Evolutionary conservation across 2,113 vertebrate genomes (phyloP).

Genomic region (Felis catus): DNA sequence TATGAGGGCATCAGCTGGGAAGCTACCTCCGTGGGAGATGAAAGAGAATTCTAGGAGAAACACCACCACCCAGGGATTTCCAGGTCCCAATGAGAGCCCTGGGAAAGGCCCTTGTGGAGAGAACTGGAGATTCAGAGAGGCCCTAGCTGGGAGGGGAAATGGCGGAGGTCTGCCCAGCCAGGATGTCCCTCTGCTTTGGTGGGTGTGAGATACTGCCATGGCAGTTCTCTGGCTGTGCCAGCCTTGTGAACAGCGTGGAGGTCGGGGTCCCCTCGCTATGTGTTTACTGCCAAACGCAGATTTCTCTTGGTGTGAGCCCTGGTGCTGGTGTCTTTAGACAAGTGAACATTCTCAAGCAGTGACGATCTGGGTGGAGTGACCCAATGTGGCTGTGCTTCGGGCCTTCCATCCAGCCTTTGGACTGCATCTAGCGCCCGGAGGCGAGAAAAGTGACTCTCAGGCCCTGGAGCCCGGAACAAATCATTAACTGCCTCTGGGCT

Average conservation of each 20-base stretch:
- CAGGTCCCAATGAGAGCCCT: background rate
- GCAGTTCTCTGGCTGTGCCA: accelerated
- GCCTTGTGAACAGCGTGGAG: background rate
- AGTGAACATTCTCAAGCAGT: background rate
- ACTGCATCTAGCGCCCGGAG: background rate
- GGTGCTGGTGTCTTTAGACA: background rate
- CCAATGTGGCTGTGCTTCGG: background rate
- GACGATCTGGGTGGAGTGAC: background rate
- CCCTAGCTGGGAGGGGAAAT: too few relatives aligned
- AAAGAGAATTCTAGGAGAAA: background rate
- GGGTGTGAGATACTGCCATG: background rate
- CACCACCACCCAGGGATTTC: background rate
- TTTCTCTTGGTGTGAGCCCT: background rate
- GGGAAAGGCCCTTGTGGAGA: background rate
- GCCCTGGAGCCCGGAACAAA: background rate
- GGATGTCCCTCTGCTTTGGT: accelerated
- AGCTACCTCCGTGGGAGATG: background rate
- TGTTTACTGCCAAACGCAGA: background rate
- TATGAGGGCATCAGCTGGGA: background rate
- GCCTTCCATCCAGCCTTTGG: background rate
- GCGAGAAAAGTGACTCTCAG: background rate
- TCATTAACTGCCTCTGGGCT: background rate
- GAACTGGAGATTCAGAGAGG: accelerated
- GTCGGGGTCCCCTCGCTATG: background rate
- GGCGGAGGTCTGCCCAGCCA: background rate